Base-by-base conservation (phyloP, 2,797 vertebrate species). In the Heteromormyrus szaboi region DNA sequence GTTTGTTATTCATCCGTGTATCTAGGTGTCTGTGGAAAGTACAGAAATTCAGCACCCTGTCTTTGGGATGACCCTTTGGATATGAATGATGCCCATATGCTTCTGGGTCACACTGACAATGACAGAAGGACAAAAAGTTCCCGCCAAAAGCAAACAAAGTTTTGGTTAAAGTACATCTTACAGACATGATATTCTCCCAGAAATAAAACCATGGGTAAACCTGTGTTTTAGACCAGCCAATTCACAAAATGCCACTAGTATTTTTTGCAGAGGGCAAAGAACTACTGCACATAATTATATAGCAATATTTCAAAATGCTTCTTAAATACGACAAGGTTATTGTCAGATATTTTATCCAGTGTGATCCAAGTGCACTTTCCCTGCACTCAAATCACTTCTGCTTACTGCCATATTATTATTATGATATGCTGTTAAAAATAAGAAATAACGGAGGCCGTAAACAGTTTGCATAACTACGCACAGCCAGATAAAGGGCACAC, bases 331-430 rank as follows among this genome's bases (percentile, higher is more conserved):
- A 81, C 46, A 19, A 22, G 76, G 41, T 44, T 46, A 8, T n/a
- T 46, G 76, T n/a, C 7, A 81, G 17, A 81, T 44, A 46, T 79
- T 81, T 44, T 81, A 81, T 81, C 44, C 41, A 46, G 8, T 46
- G 19, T 46, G 41, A 44, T 44, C 7, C 41, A 81, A n/a, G 17
- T 3, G 9, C 37, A 81, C 19, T 44, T 48, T 46, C 41, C 17
- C 3, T n/a, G 41, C 37, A 81, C 37, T n/a, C 72, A 79, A 44
- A 44, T n/a, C 90, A 90, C 90, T 91, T 91, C 92, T 93, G 92
- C 91, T 50, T 59, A 86, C 90, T 91, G 68, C 89, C 51, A 86
- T 11, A 86, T 41, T 9, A 44, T 41, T 54, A 44, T 41, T 54
- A 56, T n/a, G n/a, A 85, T 14, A 59, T 22, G 9, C 4, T 54